Percentiles rank a stretch among this genome's conserved stretches.
Conservation (phyloP, 1,140 invertebrate species). For the Zelostemma sp. region DNA sequence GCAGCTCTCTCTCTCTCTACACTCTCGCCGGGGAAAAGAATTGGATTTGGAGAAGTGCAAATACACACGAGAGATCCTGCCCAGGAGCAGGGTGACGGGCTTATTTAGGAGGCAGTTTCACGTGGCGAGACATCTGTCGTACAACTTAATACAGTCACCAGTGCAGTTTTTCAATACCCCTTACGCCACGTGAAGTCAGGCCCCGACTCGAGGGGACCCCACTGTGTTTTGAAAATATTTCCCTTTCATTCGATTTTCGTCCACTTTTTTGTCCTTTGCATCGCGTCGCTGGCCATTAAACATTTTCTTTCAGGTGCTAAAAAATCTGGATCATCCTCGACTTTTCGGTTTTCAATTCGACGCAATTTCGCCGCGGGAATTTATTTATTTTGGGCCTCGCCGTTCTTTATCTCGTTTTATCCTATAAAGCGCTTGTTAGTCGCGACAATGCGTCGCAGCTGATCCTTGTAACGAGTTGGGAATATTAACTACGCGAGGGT, state of each 20-base stretch:
- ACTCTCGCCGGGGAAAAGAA: slow-evolving; percentile 31
- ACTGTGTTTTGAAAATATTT: neutral
- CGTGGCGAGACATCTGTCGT: slow-evolving; percentile 62
- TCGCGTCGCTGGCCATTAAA: too few relatives aligned
- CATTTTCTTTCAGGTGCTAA: too few relatives aligned
- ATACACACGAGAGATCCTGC: slow-evolving; percentile 26
- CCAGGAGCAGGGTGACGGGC: slow-evolving; percentile 32
- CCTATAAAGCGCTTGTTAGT: slow-evolving; percentile 69
- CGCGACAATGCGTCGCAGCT: slow-evolving; percentile 58
- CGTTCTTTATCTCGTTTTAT: too few relatives aligned
- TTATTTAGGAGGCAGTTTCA: slow-evolving; percentile 60
- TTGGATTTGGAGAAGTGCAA: slow-evolving; percentile 50
- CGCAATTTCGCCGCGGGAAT: too few relatives aligned
- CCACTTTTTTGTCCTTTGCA: too few relatives aligned
- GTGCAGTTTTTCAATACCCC: slow-evolving; percentile 31
- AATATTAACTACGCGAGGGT: slow-evolving; percentile 50
- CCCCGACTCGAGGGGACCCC: neutral
- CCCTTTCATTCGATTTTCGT: too few relatives aligned
- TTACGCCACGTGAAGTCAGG: slow-evolving; percentile 28
- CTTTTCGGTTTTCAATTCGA: too few relatives aligned
- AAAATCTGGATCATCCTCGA: too few relatives aligned
- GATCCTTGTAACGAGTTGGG: slow-evolving; percentile 63
- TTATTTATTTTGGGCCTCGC: too few relatives aligned
- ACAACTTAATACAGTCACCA: slow-evolving; percentile 54
- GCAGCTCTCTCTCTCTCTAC: too few relatives aligned